Percentiles rank a stretch among this genome's conserved stretches.
Conservation (phyloP, 2,888 invertebrate genomes). For the Macrosoma leucophasiata region DNA sequence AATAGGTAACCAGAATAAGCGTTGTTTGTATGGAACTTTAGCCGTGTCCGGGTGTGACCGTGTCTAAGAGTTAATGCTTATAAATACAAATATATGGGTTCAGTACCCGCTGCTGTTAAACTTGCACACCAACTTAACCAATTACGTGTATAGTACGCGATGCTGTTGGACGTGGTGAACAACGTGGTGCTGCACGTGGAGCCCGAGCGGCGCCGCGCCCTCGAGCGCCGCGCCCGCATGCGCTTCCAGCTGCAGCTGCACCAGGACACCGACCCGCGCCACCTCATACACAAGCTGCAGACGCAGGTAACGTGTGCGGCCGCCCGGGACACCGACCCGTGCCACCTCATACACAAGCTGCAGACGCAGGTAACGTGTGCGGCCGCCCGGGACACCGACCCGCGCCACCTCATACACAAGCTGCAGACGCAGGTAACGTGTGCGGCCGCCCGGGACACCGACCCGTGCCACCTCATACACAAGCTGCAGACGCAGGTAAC, state of each 20-base stretch:
- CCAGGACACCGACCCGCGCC: slow-evolving; percentile 92
- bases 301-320: slow-evolving; percentile 76
- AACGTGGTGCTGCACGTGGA: slow-evolving; percentile 97
- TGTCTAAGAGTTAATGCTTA: too few relatives aligned
- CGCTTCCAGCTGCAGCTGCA: slow-evolving; percentile 95
- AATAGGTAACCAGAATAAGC: too few relatives aligned
- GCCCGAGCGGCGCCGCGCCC: slow-evolving; percentile 93
- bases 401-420: slow-evolving; percentile 92
- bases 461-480: slow-evolving; percentile 94
- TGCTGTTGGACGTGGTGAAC: slow-evolving; percentile 98
- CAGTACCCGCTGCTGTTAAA: too few relatives aligned
- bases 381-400: slow-evolving; percentile 93
- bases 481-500: slow-evolving; percentile 89
- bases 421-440: slow-evolving; percentile 85
- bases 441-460: slow-evolving; percentile 80
- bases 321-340: slow-evolving; percentile 87
- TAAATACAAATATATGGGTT: too few relatives aligned
- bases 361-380: slow-evolving; percentile 87
- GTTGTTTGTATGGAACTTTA: too few relatives aligned
- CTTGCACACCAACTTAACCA: too few relatives aligned
- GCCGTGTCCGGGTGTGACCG: too few relatives aligned
- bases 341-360: slow-evolving; percentile 92
- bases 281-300: slow-evolving; percentile 94
- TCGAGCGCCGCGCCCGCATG: slow-evolving; percentile 92
- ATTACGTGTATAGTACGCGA: slow-evolving; percentile 91